Evolutionary conservation across 1,140 invertebrate species (phyloP).

Genomic region (Geopemphigus sp.): DNA sequence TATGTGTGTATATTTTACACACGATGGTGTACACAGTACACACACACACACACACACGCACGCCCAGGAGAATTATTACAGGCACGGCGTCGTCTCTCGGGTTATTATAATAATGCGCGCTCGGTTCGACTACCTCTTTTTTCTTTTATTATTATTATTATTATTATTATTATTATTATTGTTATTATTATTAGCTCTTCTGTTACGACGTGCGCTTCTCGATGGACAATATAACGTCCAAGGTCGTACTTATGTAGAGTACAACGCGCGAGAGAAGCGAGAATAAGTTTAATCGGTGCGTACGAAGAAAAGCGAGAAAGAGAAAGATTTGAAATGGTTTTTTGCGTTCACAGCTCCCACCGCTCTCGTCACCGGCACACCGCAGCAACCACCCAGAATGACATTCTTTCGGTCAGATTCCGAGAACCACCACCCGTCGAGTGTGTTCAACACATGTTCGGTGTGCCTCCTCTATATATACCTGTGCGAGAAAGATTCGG

Average conservation of each 20-base stretch:
- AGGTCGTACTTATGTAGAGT: conserved; percentile 1
- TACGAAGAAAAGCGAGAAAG: conserved; percentile 5
- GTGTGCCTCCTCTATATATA: not conserved
- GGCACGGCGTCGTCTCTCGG: conserved; percentile 18
- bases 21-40: not conserved
- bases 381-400: conserved; percentile 37
- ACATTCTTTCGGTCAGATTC: conserved; percentile 49
- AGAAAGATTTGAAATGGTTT: not conserved
- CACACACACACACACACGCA: not conserved
- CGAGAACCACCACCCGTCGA: conserved; percentile 48
- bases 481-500: conserved; percentile 36
- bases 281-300: too few species aligned
- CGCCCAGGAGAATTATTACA: conserved; percentile 39
- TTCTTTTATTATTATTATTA: conserved; percentile 16
- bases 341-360: too few species aligned
- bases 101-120: conserved; percentile 18
- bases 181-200: conserved; percentile 41
- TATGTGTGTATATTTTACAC: not conserved
- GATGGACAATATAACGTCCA: conserved; percentile 43
- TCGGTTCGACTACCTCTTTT: conserved; percentile 45
- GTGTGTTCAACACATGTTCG: conserved; percentile 49
- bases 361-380: not conserved
- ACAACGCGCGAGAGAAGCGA: not conserved
- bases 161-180: conserved; percentile 27
- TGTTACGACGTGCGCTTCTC: conserved; percentile 16